Conservation (phyloP, 2,888 invertebrate species). For the Lasioglossum leucozonium region DNA sequence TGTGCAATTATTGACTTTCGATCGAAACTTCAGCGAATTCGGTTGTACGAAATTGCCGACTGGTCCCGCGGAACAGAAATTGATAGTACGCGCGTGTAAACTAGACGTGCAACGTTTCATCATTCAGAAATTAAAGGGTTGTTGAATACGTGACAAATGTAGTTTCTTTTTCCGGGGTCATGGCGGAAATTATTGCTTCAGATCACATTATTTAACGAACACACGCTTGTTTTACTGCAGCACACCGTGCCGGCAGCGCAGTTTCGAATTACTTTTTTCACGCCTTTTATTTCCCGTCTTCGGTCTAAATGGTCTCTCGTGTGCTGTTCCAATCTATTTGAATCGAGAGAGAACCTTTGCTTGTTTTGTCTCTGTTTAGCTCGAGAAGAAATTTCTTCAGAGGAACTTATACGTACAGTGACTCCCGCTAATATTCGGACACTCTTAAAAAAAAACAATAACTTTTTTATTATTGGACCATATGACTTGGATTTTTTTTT, state of each 20-base stretch:
- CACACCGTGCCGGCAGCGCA: neutral
- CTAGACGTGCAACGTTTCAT: constrained; percentile 55
- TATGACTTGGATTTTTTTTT: no score
- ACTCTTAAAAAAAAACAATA: no score
- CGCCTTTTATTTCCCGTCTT: neutral
- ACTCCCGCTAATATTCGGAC: no score
- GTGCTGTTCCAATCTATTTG: neutral
- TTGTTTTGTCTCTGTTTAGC: neutral
- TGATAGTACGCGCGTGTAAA: constrained; percentile 68
- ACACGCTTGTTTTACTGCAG: neutral
- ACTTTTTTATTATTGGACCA: no score
- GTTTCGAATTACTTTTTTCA: neutral
- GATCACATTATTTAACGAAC: neutral
- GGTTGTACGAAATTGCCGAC: constrained; percentile 54
- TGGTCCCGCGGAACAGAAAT: constrained; percentile 57
- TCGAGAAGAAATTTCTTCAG: neutral
- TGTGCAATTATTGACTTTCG: constrained; percentile 72
- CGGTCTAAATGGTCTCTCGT: neutral
- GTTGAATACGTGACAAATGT: constrained; percentile 29
- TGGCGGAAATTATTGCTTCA: neutral
- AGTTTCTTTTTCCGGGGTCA: neutral
- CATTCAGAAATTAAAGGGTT: constrained; percentile 49
- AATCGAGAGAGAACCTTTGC: neutral
- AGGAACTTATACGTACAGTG: no score
- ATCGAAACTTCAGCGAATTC: constrained; percentile 70